Evolutionary conservation across 1,140 invertebrate species (phyloP), one percentile per base, ranked within the genome.

Genomic region (Drosophila neocordata): DNA sequence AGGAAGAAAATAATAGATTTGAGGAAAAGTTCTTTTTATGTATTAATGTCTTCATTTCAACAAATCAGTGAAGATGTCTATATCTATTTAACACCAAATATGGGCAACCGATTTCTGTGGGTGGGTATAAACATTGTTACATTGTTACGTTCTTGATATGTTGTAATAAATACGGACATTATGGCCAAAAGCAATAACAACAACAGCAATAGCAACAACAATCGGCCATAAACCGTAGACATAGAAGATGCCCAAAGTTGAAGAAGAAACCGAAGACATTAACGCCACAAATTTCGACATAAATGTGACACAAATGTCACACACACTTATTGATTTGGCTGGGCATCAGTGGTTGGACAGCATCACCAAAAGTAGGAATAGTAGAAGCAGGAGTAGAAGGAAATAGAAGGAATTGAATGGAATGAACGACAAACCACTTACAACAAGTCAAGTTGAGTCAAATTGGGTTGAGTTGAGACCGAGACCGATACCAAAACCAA

Each of bases 291-390:
- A 67, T 73, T 80, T 77, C 60, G 81, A 84, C 81, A 84, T 83
- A 84, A 85, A 84, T 85, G 80, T 84, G 81, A 84, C 80, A 84
- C 81, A 84, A 84, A 79, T 84, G 81, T 84, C 77, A 84, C 69
- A 80, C 65, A 67, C 73, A 79, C 73, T 73, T 84, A 85, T 84
- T 77, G 81, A 84, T 85, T 80, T 48, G 41, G 41, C 67, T 64
- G n/a, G 12, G 34, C 18, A 22, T 18, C 20, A 18, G 24, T 15
- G 11, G 12, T 2, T 0, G 13, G 22, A 11, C 24, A 8, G 3
- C 22, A 24, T 24, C 22, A 24, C 2, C 22, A 24, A 4, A 24
- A 24, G 22, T 24, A 24, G 11, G 9, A 2, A 9, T 3, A 4
- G 12, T 12, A 12, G 1, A 8, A 9, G n/a, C 11, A 27, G 3